Conservation (phyloP, 2,797 vertebrate genomes). For the Pempheris klunzingeri region DNA sequence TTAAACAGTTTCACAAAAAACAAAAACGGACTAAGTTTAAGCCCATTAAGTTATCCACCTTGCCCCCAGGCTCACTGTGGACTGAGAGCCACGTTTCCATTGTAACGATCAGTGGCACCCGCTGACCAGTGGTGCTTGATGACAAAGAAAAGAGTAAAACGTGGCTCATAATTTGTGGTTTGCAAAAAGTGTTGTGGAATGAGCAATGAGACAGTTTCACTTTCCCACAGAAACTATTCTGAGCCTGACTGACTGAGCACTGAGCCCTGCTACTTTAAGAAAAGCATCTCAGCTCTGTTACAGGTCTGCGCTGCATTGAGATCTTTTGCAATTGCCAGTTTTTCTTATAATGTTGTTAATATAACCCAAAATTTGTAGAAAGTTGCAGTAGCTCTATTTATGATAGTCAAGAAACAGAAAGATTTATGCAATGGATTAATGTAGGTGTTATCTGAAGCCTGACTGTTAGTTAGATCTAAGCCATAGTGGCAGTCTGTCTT, state of each 20-base stretch:
- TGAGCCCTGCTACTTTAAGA: neutral
- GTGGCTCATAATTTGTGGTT: neutral
- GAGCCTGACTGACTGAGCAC: neutral
- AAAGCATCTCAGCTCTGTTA: neutral
- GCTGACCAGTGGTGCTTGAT: neutral
- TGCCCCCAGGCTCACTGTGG: no score
- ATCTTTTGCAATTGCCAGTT: neutral
- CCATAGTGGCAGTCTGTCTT: neutral
- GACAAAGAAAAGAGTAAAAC: neutral
- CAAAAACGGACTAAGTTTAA: neutral
- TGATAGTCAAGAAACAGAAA: neutral
- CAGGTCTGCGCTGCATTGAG: neutral
- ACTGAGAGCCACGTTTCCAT: neutral
- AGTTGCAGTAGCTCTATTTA: neutral
- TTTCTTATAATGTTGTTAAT: neutral
- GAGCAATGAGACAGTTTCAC: neutral
- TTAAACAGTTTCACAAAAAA: neutral
- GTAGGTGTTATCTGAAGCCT: neutral
- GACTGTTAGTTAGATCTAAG: neutral
- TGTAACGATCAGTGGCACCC: neutral
- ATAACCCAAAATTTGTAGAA: neutral
- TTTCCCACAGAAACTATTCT: no score
- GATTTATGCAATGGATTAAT: neutral
- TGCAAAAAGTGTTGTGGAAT: neutral
- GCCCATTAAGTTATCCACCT: neutral